Evolutionary conservation across 2,113 vertebrate genomes (phyloP), one percentile per base, ranked within the genome.

Genomic region (Nannobrachium achirus): DNA sequence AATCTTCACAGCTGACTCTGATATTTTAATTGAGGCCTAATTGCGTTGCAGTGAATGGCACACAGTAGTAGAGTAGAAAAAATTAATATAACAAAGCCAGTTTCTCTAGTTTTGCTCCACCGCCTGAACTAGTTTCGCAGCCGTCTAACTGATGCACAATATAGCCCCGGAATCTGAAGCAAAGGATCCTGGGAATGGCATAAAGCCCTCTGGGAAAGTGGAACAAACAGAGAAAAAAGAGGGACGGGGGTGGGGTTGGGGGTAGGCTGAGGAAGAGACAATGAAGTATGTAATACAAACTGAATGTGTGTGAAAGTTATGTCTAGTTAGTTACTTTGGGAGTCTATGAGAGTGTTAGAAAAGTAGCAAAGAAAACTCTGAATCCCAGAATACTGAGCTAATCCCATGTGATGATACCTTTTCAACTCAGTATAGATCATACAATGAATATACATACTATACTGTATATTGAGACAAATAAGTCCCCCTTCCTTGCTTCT

Each of bases 241-340:
- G 45, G 40, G 53, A n/a, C n/a, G 38, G 38, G 18, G 15, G 25
- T 33, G 25, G 25, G 25, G 25, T 33, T 33, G 25, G 25, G 38
- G 56, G 67, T n/a, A 73, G 59, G 19, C 51, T 73, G 44, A 72
- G 52, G 33, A 20, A 41, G 61, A 76, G 61, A 66, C 60, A 73
- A 80, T 84, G 80, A 84, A 81, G 82, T 85, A 82, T 81, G 65
- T 65, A 80, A 53, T 20, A 59, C 68, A 74, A 76, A 45, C 53
- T 3, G 56, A 38, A 60, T 66, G 62, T 60, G 61, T 51, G 42
- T 52, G 58, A 19, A 48, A 75, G 55, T 49, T 55, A 44, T 72
- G 46, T 77, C 42, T 46, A 18, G 42, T 56, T 53, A 70, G 39
- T 19, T 70, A 57, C 73, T 78, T 77, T 2, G 15, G 71, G 50